These are phyloP conservation scores for Petaurus breviceps DNA, from an alignment of 2,113 vertebrate genomes.

Conservation along the genomic window DNA sequence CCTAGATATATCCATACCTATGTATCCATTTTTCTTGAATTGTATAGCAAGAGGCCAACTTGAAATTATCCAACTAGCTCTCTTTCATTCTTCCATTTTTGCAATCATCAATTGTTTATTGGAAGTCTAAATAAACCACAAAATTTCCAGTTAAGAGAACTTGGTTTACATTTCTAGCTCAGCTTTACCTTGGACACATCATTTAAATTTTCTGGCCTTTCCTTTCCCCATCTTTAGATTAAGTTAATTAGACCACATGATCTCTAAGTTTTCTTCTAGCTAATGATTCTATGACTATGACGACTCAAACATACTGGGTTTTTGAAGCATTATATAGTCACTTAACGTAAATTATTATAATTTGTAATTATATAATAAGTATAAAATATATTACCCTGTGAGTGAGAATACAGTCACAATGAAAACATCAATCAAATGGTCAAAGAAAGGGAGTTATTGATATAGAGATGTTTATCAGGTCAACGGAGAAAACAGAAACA, in stretches of 20 bases:
- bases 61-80: background rate
- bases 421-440: constrained; percentile 20
- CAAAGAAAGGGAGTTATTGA: constrained; percentile 7
- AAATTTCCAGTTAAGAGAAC: background rate
- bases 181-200: background rate
- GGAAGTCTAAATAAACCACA: background rate
- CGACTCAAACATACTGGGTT: background rate
- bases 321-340: background rate
- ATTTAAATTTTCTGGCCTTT: background rate
- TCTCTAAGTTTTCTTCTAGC: background rate
- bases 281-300: background rate
- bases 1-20: background rate
- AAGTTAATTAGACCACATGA: background rate
- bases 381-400: background rate
- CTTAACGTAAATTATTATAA: background rate
- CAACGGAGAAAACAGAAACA: constrained; percentile 10
- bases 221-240: background rate
- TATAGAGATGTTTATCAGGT: background rate
- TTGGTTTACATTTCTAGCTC: background rate
- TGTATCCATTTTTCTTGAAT: background rate
- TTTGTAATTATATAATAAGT: too few relatives aligned
- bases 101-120: background rate
- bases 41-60: background rate
- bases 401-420: background rate
- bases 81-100: background rate